phyloP scores from a whole-genome alignment of 1,140 invertebrate species.

The Antheraea pernyi region DNA sequence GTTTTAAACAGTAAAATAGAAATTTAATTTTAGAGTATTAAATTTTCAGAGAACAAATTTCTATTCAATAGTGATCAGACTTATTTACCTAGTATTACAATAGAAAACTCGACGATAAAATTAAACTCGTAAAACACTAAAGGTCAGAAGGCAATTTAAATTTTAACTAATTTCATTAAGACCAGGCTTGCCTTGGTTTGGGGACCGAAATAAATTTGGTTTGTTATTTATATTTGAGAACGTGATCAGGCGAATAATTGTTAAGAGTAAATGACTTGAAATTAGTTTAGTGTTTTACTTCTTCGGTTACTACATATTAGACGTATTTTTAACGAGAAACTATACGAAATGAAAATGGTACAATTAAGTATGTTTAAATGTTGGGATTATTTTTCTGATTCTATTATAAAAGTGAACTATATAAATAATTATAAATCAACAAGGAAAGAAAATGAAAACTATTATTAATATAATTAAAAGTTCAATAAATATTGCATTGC shows the following conservation, averaged over 20 bases:
- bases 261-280: conserved; percentile 14
- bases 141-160: conserved; percentile 20
- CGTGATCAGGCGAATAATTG: conserved; percentile 36
- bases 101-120: conserved; percentile 9
- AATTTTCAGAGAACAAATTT: too few relatives aligned
- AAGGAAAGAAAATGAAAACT: too few relatives aligned
- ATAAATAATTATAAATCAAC: too few relatives aligned
- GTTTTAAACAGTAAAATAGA: too few relatives aligned
- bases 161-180: conserved; percentile 29
- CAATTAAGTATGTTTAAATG: neutral
- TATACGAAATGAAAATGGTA: too few relatives aligned
- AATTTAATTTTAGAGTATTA: too few relatives aligned
- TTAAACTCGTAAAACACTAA: conserved; percentile 11
- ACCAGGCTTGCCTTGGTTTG: conserved; percentile 15
- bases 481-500: too few relatives aligned
- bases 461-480: too few relatives aligned
- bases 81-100: neutral
- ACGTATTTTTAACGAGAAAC: too few relatives aligned
- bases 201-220: conserved; percentile 28
- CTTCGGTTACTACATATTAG: neutral
- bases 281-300: neutral
- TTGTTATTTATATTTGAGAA: conserved; percentile 33
- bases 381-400: neutral
- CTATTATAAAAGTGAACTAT: too few relatives aligned
- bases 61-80: neutral